A percentile compares a stretch with the other conserved stretches of the same genome.
Conservation (phyloP, 2,113 vertebrate species). For the Phylloscopus whistleri region DNA sequence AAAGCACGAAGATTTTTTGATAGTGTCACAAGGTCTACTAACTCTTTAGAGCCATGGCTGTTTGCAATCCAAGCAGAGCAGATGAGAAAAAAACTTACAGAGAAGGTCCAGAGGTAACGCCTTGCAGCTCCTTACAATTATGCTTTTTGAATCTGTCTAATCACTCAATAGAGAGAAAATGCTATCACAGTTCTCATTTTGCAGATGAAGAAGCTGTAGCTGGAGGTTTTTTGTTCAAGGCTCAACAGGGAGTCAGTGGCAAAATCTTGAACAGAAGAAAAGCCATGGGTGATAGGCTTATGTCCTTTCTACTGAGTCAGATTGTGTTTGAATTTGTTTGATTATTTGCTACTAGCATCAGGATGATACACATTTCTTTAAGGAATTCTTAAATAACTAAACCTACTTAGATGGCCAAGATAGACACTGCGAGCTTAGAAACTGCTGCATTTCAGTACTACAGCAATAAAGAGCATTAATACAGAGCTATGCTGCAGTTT, state of each 20-base stretch:
- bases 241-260: neutral
- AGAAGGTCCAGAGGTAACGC: conserved; percentile 84
- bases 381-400: neutral
- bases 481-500: neutral
- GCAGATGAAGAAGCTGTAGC: neutral
- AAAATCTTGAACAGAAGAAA: neutral
- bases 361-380: neutral
- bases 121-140: neutral
- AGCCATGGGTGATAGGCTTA: neutral
- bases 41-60: conserved; percentile 82
- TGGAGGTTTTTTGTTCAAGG: neutral
- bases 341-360: neutral
- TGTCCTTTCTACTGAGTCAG: neutral
- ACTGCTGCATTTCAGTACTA: neutral
- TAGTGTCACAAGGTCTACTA: conserved; percentile 69
- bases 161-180: neutral
- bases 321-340: neutral
- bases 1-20: conserved; percentile 87
- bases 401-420: neutral
- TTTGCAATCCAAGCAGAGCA: conserved; percentile 90
- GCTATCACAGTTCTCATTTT: neutral
- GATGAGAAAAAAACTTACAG: conserved; percentile 84
- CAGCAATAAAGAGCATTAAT: neutral
- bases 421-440: neutral
- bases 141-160: neutral